Base-by-base conservation (phyloP, 2,797 vertebrate genomes). In the Phrynocephalus vlangalii region DNA sequence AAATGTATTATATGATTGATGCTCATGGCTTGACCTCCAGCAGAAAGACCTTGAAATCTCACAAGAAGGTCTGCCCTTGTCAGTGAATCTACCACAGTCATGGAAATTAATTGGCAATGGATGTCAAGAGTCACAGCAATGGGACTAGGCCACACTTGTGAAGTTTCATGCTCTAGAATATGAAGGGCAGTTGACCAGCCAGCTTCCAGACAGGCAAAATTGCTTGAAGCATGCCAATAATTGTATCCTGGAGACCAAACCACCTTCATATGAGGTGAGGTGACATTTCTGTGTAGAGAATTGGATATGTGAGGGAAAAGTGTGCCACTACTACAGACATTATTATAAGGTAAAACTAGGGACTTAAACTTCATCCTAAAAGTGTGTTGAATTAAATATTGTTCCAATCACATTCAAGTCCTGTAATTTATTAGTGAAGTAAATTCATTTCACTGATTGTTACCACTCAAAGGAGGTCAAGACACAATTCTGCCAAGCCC, bases 141-240 rank as follows among this genome's bases (percentile, higher is more conserved):
- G 84, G 83, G 24, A 84, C 26, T 66, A 81, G 68, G 48, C 78
- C 71, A 85, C 72, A 50, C 16, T 85, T 75, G 63, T 81, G 70
- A 88, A 68, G 33, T 71, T 70, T 76, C 48, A 28, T 77, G 24
- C 30, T 82, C 48, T 60, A 80, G 79, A 81, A 88, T 67, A 56
- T 56, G 44, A 84, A 75, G 78, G 48, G 44, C 66, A 56, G 18
- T 56, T 85, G 48, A 77, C 33, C 10, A 26, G 18, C 77, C 30
- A 56, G 78, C 56, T 50, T 76, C 44, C 9, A 70, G 48, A 9
- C 68, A 63, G 50, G 60, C 24, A 56, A 88, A 85, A 30, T 67
- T 56, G 82, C 82, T 79, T 79, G 30, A 72, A 76, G 67, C 18
- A 24, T 79, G 52, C 82, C 89, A 80, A 73, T 89, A 75, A 92